These are phyloP conservation scores for Genyomyrus donnyi DNA, from an alignment of 2,113 vertebrate species.

Conservation along the genomic window DNA sequence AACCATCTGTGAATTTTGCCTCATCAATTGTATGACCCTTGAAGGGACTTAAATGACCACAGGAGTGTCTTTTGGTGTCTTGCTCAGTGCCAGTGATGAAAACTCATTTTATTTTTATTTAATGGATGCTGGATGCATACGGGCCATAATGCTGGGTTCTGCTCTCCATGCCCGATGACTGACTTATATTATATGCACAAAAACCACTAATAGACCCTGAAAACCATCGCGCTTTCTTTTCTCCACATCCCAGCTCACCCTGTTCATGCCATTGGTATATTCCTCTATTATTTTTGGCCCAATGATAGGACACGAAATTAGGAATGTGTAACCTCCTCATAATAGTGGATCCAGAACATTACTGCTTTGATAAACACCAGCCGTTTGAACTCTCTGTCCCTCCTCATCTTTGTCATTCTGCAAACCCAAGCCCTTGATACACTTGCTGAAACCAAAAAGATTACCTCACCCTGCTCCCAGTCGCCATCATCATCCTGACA, in stretches of 20 bases:
- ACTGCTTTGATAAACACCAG: conserved; percentile 38
- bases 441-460: conserved; percentile 36
- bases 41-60: neutral
- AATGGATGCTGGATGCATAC: conserved; percentile 29
- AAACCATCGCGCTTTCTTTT: conserved; percentile 16
- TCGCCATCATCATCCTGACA: conserved; percentile 46
- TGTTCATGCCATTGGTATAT: conserved; percentile 11
- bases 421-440: conserved; percentile 38
- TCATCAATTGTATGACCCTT: neutral
- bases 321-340: conserved; percentile 19
- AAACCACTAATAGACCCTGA: conserved; percentile 45
- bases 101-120: conserved; percentile 14
- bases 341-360: conserved; percentile 36
- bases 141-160: conserved; percentile 36
- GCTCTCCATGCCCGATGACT: conserved; percentile 19
- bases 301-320: conserved; percentile 15
- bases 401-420: conserved; percentile 35
- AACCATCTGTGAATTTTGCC: neutral
- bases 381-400: conserved; percentile 24
- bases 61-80: neutral
- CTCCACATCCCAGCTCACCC: conserved; percentile 9
- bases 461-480: conserved; percentile 58
- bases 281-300: conserved; percentile 18
- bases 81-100: neutral
- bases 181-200: conserved; percentile 33